Percentiles rank a stretch among this genome's conserved stretches.
Conservation (phyloP, 2,797 vertebrate genomes). For the Spheniscus humboldti region DNA sequence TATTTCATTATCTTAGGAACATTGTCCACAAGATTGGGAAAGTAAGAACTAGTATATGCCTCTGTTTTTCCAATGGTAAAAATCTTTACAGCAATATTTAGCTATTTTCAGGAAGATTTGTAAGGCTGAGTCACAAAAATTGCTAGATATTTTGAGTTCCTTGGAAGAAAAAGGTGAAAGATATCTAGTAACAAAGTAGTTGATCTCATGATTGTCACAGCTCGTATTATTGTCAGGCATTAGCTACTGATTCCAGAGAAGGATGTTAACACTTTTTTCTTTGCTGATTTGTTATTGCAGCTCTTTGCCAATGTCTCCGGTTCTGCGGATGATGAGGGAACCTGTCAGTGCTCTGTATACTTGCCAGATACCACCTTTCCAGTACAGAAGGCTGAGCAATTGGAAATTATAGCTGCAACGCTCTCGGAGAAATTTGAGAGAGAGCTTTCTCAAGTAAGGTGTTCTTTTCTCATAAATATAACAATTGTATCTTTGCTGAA, state of each 20-base stretch:
- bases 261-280: background rate
- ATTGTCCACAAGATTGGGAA: background rate
- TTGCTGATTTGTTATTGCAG: conserved; percentile 52
- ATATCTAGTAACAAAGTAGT: background rate
- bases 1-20: background rate
- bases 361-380: conserved; percentile 84
- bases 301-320: conserved; percentile 75
- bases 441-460: conserved; percentile 74
- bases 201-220: background rate
- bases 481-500: background rate
- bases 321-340: conserved; percentile 72
- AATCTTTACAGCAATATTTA: background rate
- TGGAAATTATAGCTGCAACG: conserved; percentile 45
- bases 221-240: background rate
- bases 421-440: conserved; percentile 62
- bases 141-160: background rate
- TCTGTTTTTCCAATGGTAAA: background rate
- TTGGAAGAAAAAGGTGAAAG: background rate
- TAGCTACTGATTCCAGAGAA: background rate
- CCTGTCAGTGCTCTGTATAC: conserved; percentile 81
- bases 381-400: conserved; percentile 74
- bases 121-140: background rate
- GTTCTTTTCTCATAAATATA: background rate
- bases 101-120: background rate
- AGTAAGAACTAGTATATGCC: background rate